Evolutionary conservation across 2,797 vertebrate species (phyloP), one percentile per base, ranked within the genome.

Genomic region (Arrhamphus sclerolepis): DNA sequence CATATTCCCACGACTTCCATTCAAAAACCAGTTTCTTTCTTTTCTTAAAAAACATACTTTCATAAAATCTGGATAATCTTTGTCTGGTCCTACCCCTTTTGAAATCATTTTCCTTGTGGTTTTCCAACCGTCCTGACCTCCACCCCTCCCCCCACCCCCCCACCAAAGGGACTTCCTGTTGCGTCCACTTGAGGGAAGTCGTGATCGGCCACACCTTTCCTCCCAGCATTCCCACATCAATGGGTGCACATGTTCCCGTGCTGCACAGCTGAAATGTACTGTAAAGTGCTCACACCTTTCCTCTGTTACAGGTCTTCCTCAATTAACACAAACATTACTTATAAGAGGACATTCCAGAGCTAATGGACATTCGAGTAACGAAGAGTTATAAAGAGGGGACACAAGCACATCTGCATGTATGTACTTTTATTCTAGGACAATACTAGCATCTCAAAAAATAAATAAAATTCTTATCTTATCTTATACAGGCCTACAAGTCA

Each of bases 151-250:
- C 55, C 24, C 17, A 48, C 28, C 44, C 41, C 56, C 61, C 50
- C 19, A 2, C n/a, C n/a, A n/a, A n/a, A 57, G 77, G 16, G 61
- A 72, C 84, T 87, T 90, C 89, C 89, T 82, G 76, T 75, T 46
- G 31, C 64, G 75, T 76, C 74, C 62, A 22, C 0, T n/a, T 26
- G 65, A 48, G 81, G 87, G 85, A 86, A 87, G 87, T 70, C 0
- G 29, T 66, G 54, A 64, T 38, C 0, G 24, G 73, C 70, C 86
- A 85, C 88, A 83, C 89, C 89, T 90, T 88, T 88, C 86, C 87
- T 85, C 72, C 51, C 26, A 10, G 70, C 83, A 89, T 89, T 89
- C 89, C 82, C 82, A 49, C 70, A 58, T 63, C 73, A 74, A 84
- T 73, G 78, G 57, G 46, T 38, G 48, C 59, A 62, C 29, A 28